Conservation (phyloP, 2,888 invertebrate genomes). For the Dryomyza anilis region DNA sequence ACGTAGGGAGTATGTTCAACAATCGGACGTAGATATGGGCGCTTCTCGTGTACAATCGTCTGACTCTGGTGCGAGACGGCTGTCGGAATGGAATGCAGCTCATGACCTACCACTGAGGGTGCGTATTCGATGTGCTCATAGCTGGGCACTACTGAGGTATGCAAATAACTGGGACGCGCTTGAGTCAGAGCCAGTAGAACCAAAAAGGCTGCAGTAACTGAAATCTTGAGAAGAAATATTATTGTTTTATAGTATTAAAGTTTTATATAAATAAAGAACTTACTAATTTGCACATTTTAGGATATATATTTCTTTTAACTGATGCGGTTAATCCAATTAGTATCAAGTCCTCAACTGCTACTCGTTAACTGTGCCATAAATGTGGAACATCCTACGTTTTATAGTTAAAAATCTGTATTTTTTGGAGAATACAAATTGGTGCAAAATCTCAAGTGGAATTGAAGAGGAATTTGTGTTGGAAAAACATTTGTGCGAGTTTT, state of each 20-base stretch:
- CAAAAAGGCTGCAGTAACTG: no score
- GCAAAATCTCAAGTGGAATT: neutral
- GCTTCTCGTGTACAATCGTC: slow-evolving; percentile 57
- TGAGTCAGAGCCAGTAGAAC: slow-evolving; percentile 33
- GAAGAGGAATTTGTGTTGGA: slow-evolving; percentile 2
- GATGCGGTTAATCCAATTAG: slow-evolving; percentile 1
- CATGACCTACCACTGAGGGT: slow-evolving; percentile 53
- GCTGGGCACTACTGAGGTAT: slow-evolving; percentile 33
- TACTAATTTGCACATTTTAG: slow-evolving; percentile 52
- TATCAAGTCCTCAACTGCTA: neutral
- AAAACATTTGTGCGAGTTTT: slow-evolving; percentile 32
- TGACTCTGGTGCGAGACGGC: slow-evolving; percentile 58
- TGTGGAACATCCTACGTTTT: slow-evolving; percentile 13
- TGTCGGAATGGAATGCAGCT: slow-evolving; percentile 46
- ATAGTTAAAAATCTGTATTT: slow-evolving; percentile 3
- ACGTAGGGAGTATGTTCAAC: slow-evolving; percentile 45
- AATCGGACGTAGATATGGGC: slow-evolving; percentile 54
- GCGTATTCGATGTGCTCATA: slow-evolving; percentile 49
- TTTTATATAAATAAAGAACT: slow-evolving; percentile 31
- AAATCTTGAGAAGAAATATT: no score
- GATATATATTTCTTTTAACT: neutral
- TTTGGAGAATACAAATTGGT: no score
- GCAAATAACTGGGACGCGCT: slow-evolving; percentile 49
- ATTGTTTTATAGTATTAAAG: no score
- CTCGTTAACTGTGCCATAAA: slow-evolving; percentile 10